These are phyloP conservation scores for Paragorgia papillata DNA, from an alignment of 92 coral and sea anemone genomes.

Conservation along the genomic window DNA sequence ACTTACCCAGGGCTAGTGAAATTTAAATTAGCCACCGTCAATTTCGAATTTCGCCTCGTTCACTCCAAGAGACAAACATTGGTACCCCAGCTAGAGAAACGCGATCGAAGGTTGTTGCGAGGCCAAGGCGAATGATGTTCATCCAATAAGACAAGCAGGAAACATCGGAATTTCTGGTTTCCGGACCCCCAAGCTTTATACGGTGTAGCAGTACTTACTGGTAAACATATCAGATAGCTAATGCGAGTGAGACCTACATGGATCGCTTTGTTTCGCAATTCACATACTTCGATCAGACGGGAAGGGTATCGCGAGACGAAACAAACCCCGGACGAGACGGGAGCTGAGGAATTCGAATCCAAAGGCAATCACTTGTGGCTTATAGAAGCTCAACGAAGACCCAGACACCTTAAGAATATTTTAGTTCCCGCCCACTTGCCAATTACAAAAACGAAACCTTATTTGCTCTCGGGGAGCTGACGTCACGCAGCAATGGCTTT, in stretches of 20 bases:
- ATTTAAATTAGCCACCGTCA: conserved; percentile 30
- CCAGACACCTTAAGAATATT: conserved; percentile 50
- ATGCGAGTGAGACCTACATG: not conserved
- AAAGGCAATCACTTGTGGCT: conserved; percentile 20
- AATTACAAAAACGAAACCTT: conserved; percentile 24
- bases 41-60: not conserved
- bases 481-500: conserved; percentile 32
- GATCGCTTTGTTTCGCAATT: not conserved
- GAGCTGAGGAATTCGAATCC: conserved; percentile 6
- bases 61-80: conserved; percentile 2
- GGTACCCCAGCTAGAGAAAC: conserved; percentile 12
- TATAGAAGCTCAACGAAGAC: not conserved
- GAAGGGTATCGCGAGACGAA: not conserved
- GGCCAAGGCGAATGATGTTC: conserved; percentile 34
- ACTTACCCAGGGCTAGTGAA: conserved; percentile 32
- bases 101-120: conserved; percentile 7
- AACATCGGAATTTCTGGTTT: conserved; percentile 39
- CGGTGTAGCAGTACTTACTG: conserved; percentile 27
- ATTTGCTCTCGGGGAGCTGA: conserved; percentile 36
- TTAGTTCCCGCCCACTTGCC: conserved; percentile 46
- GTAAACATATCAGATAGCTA: conserved; percentile 45
- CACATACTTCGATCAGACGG: not conserved
- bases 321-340: not conserved
- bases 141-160: conserved; percentile 35
- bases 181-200: conserved; percentile 43